Conservation (phyloP, 53 echinoderm and acorn worm genomes). For the Arbacia lixula region DNA sequence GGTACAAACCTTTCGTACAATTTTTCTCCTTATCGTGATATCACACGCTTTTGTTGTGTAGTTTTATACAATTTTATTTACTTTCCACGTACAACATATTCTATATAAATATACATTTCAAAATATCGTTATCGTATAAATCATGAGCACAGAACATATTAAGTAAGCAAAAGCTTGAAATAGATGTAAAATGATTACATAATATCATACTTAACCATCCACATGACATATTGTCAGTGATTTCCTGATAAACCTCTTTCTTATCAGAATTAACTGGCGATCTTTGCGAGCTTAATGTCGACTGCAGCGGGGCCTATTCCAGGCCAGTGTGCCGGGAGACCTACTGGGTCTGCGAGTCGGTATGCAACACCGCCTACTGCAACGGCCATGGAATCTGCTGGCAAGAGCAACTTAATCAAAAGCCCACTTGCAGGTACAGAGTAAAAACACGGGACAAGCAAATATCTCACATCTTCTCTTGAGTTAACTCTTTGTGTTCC, state of each 20-base stretch:
- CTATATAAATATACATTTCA: no score
- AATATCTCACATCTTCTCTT: no score
- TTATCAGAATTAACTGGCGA: no score
- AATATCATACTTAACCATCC: not conserved
- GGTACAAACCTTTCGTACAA: no score
- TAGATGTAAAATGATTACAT: not conserved
- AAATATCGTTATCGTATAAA: no score
- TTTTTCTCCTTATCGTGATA: no score
- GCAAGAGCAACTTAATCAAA: not conserved
- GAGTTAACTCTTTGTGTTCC: no score
- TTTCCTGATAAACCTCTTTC: not conserved
- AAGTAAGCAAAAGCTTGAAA: not conserved
- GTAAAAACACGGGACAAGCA: no score
- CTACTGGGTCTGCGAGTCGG: constrained; percentile 11
- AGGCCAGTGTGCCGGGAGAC: not conserved
- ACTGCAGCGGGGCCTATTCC: not conserved
- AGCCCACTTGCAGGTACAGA: constrained; percentile 11
- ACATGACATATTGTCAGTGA: not conserved
- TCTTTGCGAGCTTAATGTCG: not conserved
- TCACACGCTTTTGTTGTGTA: no score
- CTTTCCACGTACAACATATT: no score
- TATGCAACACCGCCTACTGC: not conserved
- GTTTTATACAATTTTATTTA: no score
- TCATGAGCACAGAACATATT: no score
- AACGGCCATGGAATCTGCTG: constrained; percentile 3